Evolutionary conservation across 2,113 vertebrate genomes (phyloP), one percentile per base, ranked within the genome.

Genomic region (Platanista minor): DNA sequence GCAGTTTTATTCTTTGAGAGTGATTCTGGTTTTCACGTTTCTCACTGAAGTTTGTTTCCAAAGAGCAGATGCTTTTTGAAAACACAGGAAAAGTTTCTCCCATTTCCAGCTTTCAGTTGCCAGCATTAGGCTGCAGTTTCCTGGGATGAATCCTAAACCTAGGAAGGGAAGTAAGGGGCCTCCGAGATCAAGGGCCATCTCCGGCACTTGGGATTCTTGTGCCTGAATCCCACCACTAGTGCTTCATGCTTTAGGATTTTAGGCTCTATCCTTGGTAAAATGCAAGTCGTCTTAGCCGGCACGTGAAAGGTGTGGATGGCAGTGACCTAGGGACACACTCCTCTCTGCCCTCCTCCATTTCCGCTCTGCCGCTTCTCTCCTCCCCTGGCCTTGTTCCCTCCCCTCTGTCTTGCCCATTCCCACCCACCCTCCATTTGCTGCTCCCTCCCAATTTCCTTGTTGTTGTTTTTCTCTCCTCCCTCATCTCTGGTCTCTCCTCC

Each of bases 21-120:
- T 5, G 12, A 69, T 75, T 61, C 39, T 43, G 29, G 39, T 46
- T 83, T 96, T 94, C n/a, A 57, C 27, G 33, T 43, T 80, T 17
- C 83, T 92, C n/a, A 1, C 9, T 52, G 77, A 84, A 88, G 64
- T 43, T 62, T 78, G 75, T 88, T 97, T 94, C 43, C 66, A 93
- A 96, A 92, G 82, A 92, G 57, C 83, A 91, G 80, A 88, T 93
- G 71, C 41, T 67, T 96, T 88, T 85, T 54, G 46, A 78, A 95
- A 95, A 91, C 57, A 72, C 3, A 29, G 21, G 46, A 23, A 74
- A 86, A 96, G 49, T 1, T 66, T 80, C 66, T 90, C 52, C 82
- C 20, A 4, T 78, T 86, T 90, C 90, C 54, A 89, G 59, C 33
- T 39, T 21, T 80, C 11, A 0, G 31, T 62, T 17, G 66, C 86